Conservation (phyloP, 2,888 invertebrate species). For the Agrochola lota region DNA sequence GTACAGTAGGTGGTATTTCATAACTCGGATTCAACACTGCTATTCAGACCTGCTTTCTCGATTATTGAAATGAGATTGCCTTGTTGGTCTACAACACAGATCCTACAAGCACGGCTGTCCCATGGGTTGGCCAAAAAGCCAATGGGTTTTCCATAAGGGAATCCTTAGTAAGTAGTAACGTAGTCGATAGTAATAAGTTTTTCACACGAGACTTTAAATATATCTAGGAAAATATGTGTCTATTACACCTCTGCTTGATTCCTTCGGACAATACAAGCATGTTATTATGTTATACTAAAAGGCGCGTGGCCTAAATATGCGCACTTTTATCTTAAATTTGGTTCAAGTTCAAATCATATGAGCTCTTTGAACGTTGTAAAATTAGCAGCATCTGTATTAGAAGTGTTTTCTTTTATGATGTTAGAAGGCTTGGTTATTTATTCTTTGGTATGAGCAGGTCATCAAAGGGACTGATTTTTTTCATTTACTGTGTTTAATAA, state of each 20-base stretch:
- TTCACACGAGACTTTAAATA: not conserved
- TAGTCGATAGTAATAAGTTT: not conserved
- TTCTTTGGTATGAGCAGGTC: conserved; percentile 36
- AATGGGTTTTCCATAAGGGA: not conserved
- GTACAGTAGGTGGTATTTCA: conserved; percentile 29
- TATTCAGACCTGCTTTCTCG: conserved; percentile 22
- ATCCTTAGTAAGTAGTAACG: not conserved
- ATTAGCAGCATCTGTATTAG: conserved; percentile 57
- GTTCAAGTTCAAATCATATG: conserved; percentile 66
- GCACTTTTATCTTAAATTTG: conserved; percentile 60
- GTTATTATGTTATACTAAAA: conserved; percentile 36
- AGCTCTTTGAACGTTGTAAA: conserved; percentile 65
- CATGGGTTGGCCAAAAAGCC: not conserved
- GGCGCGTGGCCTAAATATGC: conserved; percentile 45
- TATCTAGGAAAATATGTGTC: not conserved
- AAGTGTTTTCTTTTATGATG: conserved; percentile 60
- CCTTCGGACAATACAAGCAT: not conserved
- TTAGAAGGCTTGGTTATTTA: conserved; percentile 56
- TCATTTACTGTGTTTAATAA: conserved; percentile 18
- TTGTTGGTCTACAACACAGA: not conserved
- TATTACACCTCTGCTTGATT: not conserved
- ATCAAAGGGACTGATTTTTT: conserved; percentile 42
- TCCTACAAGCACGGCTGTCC: no score
- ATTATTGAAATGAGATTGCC: conserved; percentile 29
- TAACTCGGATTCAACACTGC: not conserved